These are phyloP conservation scores for Torymus aiolomorphi DNA, from an alignment of 2,888 invertebrate genomes.

Conservation along the genomic window DNA sequence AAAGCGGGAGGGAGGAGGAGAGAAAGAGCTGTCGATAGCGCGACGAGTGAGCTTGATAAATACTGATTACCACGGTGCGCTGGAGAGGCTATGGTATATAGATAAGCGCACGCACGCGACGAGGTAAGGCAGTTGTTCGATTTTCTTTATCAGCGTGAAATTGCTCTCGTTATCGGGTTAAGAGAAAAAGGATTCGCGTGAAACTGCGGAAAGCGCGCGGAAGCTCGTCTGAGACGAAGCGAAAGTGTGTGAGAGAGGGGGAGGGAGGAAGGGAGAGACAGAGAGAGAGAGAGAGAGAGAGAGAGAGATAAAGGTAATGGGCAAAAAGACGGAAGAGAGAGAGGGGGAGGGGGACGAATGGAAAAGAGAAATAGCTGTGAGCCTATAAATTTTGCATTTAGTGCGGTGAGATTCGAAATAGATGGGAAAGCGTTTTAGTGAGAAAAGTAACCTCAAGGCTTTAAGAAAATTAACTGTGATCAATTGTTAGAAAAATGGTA, in stretches of 20 bases:
- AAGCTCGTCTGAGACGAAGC: conserved; percentile 13
- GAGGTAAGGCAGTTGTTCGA: conserved; percentile 58
- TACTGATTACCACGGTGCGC: conserved; percentile 51
- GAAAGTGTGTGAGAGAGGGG: too few species aligned
- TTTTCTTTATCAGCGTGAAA: conserved; percentile 69
- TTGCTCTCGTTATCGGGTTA: conserved; percentile 68
- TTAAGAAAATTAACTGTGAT: too few species aligned
- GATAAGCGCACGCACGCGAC: conserved; percentile 55
- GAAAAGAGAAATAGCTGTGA: conserved; percentile 1
- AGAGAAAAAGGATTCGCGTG: conserved; percentile 59
- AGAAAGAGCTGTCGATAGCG: conserved; percentile 21
- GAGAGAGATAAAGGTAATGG: conserved; percentile 2
- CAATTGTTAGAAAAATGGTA: too few species aligned
- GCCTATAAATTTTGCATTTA: conserved; percentile 24
- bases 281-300: background rate
- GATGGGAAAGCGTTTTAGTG: too few species aligned
- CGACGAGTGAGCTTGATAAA: conserved; percentile 52
- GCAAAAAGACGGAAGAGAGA: background rate
- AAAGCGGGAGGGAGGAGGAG: background rate
- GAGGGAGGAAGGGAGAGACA: background rate
- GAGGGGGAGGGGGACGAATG: background rate
- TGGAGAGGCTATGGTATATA: conserved; percentile 21
- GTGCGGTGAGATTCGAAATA: too few species aligned
- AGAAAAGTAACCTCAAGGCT: too few species aligned
- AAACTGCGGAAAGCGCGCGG: conserved; percentile 16